Evolutionary conservation across 35 echinoderm and acorn worm species (phyloP), one percentile per base, ranked within the genome.

Genomic region (Chiridota heheva): DNA sequence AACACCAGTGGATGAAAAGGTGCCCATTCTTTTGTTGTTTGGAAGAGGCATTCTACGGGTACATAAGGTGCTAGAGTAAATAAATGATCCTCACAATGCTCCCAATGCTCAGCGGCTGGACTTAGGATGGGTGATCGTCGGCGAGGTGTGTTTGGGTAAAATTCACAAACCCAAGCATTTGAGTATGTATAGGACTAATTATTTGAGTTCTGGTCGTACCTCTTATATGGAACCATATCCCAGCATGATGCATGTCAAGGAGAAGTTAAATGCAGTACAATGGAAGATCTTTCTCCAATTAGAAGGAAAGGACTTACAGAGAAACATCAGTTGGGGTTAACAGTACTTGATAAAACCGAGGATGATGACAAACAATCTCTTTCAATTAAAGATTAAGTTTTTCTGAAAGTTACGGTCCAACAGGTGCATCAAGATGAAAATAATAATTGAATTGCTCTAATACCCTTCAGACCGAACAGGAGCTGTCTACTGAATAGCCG

Each of bases 401-500:
- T n/a, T n/a, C n/a, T n/a, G n/a, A n/a, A n/a, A n/a, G n/a, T n/a
- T n/a, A n/a, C n/a, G n/a, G n/a, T n/a, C n/a, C n/a, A n/a, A n/a
- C n/a, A n/a, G n/a, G n/a, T n/a, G n/a, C n/a, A n/a, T n/a, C n/a
- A n/a, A n/a, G n/a, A n/a, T n/a, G n/a, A 59, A 27, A 3, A 2
- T 36, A 77, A 57, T 35, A 77, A 18, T 47, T 77, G 73, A 51
- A 51, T 51, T 36, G 73, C 48, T 56, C 73, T 51, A 27, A 26
- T 77, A 20, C 43, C 73, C 73, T 13, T n/a, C n/a, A n/a, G 40
- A 58, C 30, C 22, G 37, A 7, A 7, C 12, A 77, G 73, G 58
- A 31, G 48, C 20, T 51, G 18, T 58, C 48, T 77, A 12, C 73
- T 51, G 8, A 77, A 77, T 51, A 77, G n/a, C n/a, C n/a, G n/a